Conservation (phyloP, 2,113 vertebrate species). For the Columbina picui region DNA sequence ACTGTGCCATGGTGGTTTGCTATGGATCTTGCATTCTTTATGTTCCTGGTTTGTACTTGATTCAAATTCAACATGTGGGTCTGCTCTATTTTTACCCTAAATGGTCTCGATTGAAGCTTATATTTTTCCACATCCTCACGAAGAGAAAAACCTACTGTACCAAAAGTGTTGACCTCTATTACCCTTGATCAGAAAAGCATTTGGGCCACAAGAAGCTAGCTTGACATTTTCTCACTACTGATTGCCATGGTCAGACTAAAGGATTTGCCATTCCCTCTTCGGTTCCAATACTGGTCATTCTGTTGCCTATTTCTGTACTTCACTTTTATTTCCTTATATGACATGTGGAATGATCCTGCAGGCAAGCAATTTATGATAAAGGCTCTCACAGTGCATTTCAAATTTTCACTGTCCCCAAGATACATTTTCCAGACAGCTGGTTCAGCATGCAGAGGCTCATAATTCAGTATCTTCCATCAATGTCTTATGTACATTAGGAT, state of each 20-base stretch:
- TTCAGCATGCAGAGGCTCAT: background rate
- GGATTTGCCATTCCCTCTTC: background rate
- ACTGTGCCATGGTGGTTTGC: fast-evolving
- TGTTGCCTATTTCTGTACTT: background rate
- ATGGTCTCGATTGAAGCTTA: background rate
- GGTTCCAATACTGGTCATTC: background rate
- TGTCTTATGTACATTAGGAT: background rate
- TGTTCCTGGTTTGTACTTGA: background rate
- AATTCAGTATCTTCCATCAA: constrained; percentile 17
- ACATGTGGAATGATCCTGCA: background rate
- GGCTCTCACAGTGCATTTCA: background rate
- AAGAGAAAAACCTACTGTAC: background rate
- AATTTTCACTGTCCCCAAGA: constrained; percentile 32
- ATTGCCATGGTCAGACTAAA: background rate
- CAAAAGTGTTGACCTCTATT: background rate
- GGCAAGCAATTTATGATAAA: constrained; percentile 19
- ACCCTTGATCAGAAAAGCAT: background rate
- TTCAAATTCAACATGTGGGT: background rate
- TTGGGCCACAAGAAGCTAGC: background rate
- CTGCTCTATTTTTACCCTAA: background rate
- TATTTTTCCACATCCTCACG: background rate
- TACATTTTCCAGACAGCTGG: constrained; percentile 39
- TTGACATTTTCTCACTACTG: background rate
- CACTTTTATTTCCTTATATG: background rate
- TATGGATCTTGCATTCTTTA: background rate